Base-by-base conservation (phyloP, 2,797 vertebrate species). In the Intellagama lesueurii region DNA sequence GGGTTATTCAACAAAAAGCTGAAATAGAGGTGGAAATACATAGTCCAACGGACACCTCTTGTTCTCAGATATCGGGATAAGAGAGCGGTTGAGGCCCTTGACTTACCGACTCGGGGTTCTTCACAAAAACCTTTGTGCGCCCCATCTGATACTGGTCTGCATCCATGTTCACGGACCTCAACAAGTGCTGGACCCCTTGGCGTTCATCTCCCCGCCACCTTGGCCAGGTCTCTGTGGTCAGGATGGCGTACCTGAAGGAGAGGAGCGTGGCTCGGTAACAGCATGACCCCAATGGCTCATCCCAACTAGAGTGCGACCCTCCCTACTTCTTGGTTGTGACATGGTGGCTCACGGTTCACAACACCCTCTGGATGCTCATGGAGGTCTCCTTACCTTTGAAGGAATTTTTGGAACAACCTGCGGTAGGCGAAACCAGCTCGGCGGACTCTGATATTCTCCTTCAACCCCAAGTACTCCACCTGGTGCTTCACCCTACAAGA, bases 131-230 rank as follows among this genome's bases (percentile, higher is more conserved):
- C 91, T 99, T 99, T 91, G 96, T 96, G 79, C 95, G 96, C 3
- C 99, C 99, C 98, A 99, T 98, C 97, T 99, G 99, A 93, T 98
- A 99, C 96, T 99, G 99, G 95, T 99, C 99, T 0, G 95, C 94
- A 4, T 99, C 99, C 98, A 99, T 99, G 96, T 99, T 98, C 89
- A 99, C 99, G 0, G 98, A 98, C 26, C 93, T 96, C 28, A 99
- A 96, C 47, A 99, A 97, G 94, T 99, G 98, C 92, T 99, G 98
- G 89, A 99, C 98, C 0, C 99, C 99, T 91, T 99, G 98, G 73
- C 98, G 97, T 95, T 99, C 98, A 0, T 98, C 97, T 14, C 98
- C 98, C 0, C 91, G 97, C 99, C 99, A 99, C 32, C 19, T 76
- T 0, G 99, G 99, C 98, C 98, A 99, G 0, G 99, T 99, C 96